Conservation (phyloP, 2,797 vertebrate genomes). For the Macropodus opercularis region DNA sequence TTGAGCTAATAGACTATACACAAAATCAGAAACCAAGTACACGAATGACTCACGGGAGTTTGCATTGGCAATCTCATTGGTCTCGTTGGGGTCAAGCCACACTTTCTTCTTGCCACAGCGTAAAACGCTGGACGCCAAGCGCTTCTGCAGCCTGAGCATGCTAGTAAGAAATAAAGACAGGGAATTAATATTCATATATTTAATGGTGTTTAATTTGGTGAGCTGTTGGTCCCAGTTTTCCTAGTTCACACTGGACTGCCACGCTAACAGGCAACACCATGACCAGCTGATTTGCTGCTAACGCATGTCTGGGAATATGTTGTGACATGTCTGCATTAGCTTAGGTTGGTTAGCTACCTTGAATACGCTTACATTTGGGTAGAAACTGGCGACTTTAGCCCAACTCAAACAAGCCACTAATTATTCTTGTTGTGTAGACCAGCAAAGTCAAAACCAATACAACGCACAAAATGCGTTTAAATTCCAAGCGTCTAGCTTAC, state of each 20-base stretch:
- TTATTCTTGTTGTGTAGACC: fast-evolving
- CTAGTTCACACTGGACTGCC: not conserved
- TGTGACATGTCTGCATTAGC: conserved; percentile 44
- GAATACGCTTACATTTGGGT: conserved; percentile 10
- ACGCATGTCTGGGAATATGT: conserved; percentile 21
- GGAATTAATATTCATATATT: no score
- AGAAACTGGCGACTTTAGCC: not conserved
- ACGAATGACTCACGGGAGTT: conserved; percentile 79
- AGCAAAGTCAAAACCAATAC: fast-evolving
- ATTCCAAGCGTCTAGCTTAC: conserved; percentile 34
- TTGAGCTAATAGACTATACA: no score
- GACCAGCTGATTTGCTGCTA: not conserved
- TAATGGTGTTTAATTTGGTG: no score
- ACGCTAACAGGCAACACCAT: fast-evolving
- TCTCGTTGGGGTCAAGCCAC: conserved; percentile 97
- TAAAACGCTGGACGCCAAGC: conserved; percentile 94
- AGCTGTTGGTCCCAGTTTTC: not conserved
- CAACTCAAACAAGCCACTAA: fast-evolving
- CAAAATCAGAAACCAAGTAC: no score
- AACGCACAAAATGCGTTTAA: not conserved
- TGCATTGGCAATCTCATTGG: conserved; percentile 85
- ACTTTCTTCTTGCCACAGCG: conserved; percentile 98
- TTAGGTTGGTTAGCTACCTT: conserved; percentile 37
- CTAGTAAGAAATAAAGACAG: conserved; percentile 51
- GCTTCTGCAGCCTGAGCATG: conserved; percentile 98